Evolutionary conservation across 1,140 invertebrate genomes (phyloP).

Genomic region (Conopomorpha cramerella): DNA sequence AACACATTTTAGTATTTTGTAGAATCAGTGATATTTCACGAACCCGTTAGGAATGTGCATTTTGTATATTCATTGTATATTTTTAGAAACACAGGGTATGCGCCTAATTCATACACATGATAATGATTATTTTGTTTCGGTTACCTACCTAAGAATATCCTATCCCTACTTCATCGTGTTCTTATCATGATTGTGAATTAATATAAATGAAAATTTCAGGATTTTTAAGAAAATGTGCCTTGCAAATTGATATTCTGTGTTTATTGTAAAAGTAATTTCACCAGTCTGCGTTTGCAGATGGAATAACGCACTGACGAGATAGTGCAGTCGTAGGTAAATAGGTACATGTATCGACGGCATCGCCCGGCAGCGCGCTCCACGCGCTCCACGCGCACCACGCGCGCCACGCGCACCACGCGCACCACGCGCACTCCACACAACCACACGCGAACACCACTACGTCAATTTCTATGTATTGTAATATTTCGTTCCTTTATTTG

Average conservation of each 20-base stretch:
- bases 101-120: neutral
- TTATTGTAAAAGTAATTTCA: conserved; percentile 48
- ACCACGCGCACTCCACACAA: too few species aligned
- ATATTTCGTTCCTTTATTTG: conserved; percentile 19
- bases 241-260: conserved; percentile 59
- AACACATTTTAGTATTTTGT: neutral
- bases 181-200: neutral
- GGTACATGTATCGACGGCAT: too few species aligned
- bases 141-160: neutral
- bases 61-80: too few species aligned
- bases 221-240: conserved; percentile 59
- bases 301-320: conserved; percentile 1
- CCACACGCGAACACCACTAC: neutral
- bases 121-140: neutral
- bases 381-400: too few species aligned
- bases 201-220: conserved; percentile 27
- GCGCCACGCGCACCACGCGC: too few species aligned
- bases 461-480: too few species aligned
- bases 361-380: neutral
- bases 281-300: conserved; percentile 25
- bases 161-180: neutral
- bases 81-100: neutral
- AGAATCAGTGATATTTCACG: neutral
- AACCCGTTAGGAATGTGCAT: too few species aligned
- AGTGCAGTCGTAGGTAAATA: neutral